Base-by-base conservation (phyloP, 92 coral and sea anemone species). In the Siderastrea radians region DNA sequence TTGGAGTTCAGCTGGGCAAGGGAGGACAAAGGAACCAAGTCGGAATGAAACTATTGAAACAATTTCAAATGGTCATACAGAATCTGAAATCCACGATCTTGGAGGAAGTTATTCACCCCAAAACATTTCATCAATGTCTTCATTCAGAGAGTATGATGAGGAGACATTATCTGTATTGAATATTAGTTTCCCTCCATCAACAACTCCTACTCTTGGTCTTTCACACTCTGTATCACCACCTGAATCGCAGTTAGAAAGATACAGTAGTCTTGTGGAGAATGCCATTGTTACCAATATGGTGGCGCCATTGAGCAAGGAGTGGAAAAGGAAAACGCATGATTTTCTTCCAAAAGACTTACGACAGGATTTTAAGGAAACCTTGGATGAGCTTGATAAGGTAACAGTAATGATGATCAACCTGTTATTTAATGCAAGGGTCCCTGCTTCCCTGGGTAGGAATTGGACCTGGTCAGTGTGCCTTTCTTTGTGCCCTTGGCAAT, bases 121-220 rank as follows among this genome's bases (percentile, higher is more conserved):
- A 19, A 74, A 74, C 16, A 50, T 64, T 38, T 82, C 78, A 12
- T 74, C 87, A 16, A 17, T 52, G n/a, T 51, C 64, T 3, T 84
- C 87, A 73, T 62, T 84, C 51, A 81, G 95, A 62, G 98, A 95
- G 38, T 86, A 97, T 67, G 99, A 97, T 43, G 91, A 93, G 52
- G 91, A 88, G 49, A 93, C 99, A 38, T 53, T 88, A n/a, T 80
- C 95, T 15, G 98, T 97, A 17, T 72, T 97, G 74, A 89, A 90
- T 72, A 89, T 94, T 53, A 80, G 79, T 19, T 97, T 97, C 66
- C 98, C 97, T 48, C 97, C 99, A 52, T 93, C 98, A 11, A 90
- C 97, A 26, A 97, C 95, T 47, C 95, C 96, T 50, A 97, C 99
- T 55, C 80, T 95, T 65, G 99, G 99, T 17, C 89, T 97, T 19